Evolutionary conservation across 2,113 vertebrate species (phyloP), one percentile per base, ranked within the genome.

Genomic region (Nestor notabilis): DNA sequence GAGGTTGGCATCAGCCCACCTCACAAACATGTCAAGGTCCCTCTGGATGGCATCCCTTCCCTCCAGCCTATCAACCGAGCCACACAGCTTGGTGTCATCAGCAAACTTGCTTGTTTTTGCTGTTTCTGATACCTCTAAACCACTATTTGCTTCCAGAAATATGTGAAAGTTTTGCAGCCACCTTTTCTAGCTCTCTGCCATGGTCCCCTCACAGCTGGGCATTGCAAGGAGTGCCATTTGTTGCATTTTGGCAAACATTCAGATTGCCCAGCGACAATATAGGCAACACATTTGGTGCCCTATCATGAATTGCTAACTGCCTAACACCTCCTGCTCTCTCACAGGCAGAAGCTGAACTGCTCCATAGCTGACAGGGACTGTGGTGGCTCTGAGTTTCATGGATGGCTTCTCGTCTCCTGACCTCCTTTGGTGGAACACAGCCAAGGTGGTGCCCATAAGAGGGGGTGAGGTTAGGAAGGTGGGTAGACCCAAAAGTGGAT

Each of bases 281-380:
- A 78, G 18, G 19, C 7, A 87, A 25, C 10, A 33, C 19, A 11
- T 69, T 56, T 71, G 28, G 50, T 93, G 55, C 33, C 7, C 31
- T 68, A 0, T 21, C 4, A 10, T 29, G 11, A 71, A 13, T 29
- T 2, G 1, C 13, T 46, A 29, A 4, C 28, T 39, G 33, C 47
- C 41, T 85, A 56, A 44, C 52, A 52, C 15, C 33, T 69, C n/a
- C 53, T 74, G 27, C 60, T 81, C 21, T 91, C 46, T 77, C 27
- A 41, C 29, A 78, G n/a, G 35, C 29, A 63, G 43, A 55, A 75
- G 50, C 3, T 86, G 49, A 74, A 68, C 29, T 50, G 29, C 43
- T 58, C 23, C 0, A 0, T 12, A 75, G 55, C 21, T 85, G 47
- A 18, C 3, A 4, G 24, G n/a, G 18, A 27, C 39, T 75, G 39